Evolutionary conservation across 2,797 vertebrate species (phyloP).

Genomic region (Pipistrellus pipistrellus): DNA sequence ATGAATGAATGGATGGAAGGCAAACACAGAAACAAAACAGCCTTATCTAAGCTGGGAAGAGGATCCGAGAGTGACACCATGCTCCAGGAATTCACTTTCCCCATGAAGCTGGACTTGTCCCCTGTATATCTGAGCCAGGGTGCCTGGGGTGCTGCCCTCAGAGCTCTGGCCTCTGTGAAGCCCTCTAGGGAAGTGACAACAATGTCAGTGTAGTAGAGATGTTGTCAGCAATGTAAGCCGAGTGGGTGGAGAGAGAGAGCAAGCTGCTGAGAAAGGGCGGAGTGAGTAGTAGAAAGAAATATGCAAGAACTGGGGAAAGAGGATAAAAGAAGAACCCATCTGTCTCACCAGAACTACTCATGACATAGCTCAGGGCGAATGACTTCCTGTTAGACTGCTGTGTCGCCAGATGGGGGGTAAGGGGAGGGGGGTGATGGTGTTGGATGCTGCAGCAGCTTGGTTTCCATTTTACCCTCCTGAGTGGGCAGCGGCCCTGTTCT

Average conservation of each 20-base stretch:
- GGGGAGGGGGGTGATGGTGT: rapidly evolving
- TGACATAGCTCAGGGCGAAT: background rate
- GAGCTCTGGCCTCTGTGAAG: background rate
- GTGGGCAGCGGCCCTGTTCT: background rate
- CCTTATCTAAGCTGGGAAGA: background rate
- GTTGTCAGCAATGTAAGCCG: background rate
- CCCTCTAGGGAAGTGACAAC: background rate
- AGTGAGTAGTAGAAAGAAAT: background rate
- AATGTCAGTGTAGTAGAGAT: background rate
- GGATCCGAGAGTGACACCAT: background rate
- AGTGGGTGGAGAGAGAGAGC: background rate
- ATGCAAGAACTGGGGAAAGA: background rate
- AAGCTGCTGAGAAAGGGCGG: background rate
- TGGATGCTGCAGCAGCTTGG: rapidly evolving
- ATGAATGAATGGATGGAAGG: background rate
- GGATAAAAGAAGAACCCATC: background rate
- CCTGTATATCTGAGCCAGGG: background rate
- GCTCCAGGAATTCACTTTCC: background rate
- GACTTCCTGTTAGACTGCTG: background rate
- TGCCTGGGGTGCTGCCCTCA: background rate
- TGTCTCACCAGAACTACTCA: background rate
- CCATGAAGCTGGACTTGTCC: background rate
- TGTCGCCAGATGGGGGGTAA: rapidly evolving
- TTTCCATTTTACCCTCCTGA: background rate
- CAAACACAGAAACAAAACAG: background rate